These are phyloP conservation scores for Corythaixoides concolor DNA, from an alignment of 2,113 vertebrate species.

Conservation along the genomic window DNA sequence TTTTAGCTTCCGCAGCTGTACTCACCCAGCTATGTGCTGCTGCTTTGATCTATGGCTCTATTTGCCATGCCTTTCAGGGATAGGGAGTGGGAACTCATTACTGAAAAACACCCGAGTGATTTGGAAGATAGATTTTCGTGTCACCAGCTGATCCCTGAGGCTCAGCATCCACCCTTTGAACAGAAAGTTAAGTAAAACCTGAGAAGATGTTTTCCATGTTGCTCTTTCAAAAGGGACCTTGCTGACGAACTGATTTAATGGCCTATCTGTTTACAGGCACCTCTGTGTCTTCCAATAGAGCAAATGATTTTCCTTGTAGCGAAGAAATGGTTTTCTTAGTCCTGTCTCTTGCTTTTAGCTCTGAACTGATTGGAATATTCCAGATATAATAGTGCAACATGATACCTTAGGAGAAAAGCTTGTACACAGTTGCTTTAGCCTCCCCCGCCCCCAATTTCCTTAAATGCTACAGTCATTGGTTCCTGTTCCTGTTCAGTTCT, in stretches of 20 bases:
- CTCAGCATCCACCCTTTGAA: not conserved
- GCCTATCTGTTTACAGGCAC: not conserved
- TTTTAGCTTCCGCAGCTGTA: not conserved
- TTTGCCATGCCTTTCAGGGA: slow-evolving; percentile 35
- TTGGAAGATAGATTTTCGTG: slow-evolving; percentile 55
- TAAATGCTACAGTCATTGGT: not conserved
- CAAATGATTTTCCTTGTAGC: not conserved
- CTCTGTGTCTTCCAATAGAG: not conserved
- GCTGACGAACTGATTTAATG: slow-evolving; percentile 12
- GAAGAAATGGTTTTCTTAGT: not conserved
- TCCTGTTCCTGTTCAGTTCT: not conserved
- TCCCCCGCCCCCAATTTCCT: not conserved
- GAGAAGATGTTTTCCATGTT: slow-evolving; percentile 24
- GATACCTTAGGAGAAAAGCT: not conserved
- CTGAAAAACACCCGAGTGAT: slow-evolving; percentile 15
- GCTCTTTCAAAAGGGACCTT: not conserved
- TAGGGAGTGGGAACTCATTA: slow-evolving; percentile 14
- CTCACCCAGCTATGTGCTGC: not conserved
- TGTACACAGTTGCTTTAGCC: not conserved
- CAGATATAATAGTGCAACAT: not conserved
- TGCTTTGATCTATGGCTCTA: slow-evolving; percentile 37
- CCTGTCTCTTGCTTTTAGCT: not conserved
- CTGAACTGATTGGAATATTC: not conserved
- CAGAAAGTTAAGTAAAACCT: slow-evolving; percentile 49
- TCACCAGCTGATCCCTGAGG: slow-evolving; percentile 26